Percentiles rank a stretch among this genome's conserved stretches.
These are phyloP conservation scores for Aurelia sp. DNA, from an alignment of 30 jellyfish, hydroid and myxozoan species.

Conservation along the genomic window DNA sequence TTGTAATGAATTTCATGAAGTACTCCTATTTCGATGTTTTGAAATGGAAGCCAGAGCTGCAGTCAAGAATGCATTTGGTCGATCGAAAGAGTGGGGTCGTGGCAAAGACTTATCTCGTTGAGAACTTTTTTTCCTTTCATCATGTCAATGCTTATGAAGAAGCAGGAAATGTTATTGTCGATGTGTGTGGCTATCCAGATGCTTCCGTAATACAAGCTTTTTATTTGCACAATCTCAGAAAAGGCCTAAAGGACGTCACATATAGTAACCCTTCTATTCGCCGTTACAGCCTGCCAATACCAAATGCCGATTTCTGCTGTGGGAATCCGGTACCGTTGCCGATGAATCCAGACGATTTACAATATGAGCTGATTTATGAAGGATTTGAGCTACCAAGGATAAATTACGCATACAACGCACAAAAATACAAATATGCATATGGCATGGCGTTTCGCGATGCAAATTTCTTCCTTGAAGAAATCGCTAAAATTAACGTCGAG, in stretches of 20 bases:
- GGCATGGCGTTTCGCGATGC: conserved; percentile 53
- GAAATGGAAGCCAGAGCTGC: conserved; percentile 72
- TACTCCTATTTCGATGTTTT: conserved; percentile 62
- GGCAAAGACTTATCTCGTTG: conserved; percentile 24
- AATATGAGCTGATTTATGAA: conserved; percentile 28
- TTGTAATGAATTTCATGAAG: conserved; percentile 64
- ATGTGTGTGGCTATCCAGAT: conserved; percentile 81
- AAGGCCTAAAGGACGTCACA: conserved; percentile 50
- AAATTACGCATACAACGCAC: conserved; percentile 60
- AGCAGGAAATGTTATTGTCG: conserved; percentile 48
- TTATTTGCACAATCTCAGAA: conserved; percentile 55
- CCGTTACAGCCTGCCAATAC: conserved; percentile 63
- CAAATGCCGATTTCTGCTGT: neutral
- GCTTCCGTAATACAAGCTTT: conserved; percentile 62
- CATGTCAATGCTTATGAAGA: conserved; percentile 83
- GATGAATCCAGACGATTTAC: neutral
- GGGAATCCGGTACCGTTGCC: conserved; percentile 15
- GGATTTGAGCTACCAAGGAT: conserved; percentile 80
- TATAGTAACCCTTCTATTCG: conserved; percentile 47
- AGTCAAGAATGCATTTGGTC: conserved; percentile 63
- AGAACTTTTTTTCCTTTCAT: conserved; percentile 63
- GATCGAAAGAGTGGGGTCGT: conserved; percentile 66
- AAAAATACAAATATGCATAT: conserved; percentile 47
- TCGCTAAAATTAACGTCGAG: conserved; percentile 62
- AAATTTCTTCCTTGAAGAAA: conserved; percentile 38